Evolutionary conservation across 2,113 vertebrate species (phyloP).

Genomic region (Fulica atra): DNA sequence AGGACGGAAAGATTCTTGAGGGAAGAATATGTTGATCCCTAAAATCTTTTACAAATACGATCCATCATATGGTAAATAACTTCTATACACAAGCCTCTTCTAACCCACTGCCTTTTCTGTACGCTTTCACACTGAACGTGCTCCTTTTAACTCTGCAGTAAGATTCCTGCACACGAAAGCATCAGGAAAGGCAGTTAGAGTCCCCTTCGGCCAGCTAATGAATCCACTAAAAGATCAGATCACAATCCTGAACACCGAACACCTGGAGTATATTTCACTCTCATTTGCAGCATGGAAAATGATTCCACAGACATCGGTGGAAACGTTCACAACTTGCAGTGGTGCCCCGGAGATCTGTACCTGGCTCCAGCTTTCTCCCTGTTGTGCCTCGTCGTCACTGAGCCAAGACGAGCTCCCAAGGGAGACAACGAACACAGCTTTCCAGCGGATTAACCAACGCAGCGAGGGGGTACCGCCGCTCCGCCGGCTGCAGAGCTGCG

Average conservation of each 20-base stretch:
- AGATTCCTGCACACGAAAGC: neutral
- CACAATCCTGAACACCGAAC: neutral
- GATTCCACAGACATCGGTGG: neutral
- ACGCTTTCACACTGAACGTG: neutral
- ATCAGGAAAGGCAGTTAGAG: neutral
- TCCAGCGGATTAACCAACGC: neutral
- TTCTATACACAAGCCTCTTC: slow-evolving; percentile 41
- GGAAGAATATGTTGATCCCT: neutral
- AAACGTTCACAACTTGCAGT: neutral
- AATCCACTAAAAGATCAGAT: neutral
- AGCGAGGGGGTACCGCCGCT: neutral
- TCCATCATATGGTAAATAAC: slow-evolving; percentile 34
- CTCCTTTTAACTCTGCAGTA: neutral
- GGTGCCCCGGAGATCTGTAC: neutral
- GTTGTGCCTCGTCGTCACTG: neutral
- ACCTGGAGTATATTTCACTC: neutral
- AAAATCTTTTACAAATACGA: slow-evolving; percentile 57
- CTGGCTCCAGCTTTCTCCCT: neutral
- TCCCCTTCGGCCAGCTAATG: neutral
- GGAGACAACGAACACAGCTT: neutral
- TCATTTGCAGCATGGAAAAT: neutral
- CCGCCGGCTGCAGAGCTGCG: neutral
- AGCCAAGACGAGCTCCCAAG: neutral
- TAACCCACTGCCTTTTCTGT: neutral
- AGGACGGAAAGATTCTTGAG: slow-evolving; percentile 17